Evolutionary conservation across 2,113 vertebrate genomes (phyloP).

Genomic region (Cyprinodon brontotheroides): DNA sequence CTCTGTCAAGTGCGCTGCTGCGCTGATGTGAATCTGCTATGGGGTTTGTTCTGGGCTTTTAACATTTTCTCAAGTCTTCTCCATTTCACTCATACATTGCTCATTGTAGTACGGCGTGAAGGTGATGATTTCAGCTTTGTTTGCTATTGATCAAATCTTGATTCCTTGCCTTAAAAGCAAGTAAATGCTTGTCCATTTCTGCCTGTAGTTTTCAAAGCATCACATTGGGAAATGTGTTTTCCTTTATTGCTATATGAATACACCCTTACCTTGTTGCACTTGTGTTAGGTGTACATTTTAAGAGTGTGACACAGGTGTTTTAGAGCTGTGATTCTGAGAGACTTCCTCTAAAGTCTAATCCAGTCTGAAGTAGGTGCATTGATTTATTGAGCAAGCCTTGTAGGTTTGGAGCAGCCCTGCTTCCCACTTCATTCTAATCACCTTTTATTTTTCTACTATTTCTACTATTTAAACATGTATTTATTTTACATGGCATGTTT

Average conservation of each 20-base stretch:
- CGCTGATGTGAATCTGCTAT: slow-evolving; percentile 37
- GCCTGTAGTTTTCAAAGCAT: background rate
- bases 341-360: slow-evolving; percentile 63
- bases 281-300: background rate
- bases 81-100: slow-evolving; percentile 47
- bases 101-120: slow-evolving; percentile 44
- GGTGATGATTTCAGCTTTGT: slow-evolving; percentile 15
- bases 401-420: slow-evolving; percentile 39
- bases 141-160: slow-evolving; percentile 9
- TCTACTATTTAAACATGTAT: too few relatives aligned
- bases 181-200: slow-evolving; percentile 19
- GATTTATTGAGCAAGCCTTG: slow-evolving; percentile 69
- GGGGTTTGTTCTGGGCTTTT: slow-evolving; percentile 46
- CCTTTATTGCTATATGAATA: slow-evolving; percentile 16
- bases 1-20: slow-evolving; percentile 37
- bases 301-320: slow-evolving; percentile 21
- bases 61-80: slow-evolving; percentile 30
- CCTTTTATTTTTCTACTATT: background rate
- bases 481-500: too few relatives aligned
- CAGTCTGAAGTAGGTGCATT: slow-evolving; percentile 57
- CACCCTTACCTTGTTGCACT: slow-evolving; percentile 1
- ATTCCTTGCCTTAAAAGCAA: slow-evolving; percentile 33
- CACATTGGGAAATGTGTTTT: slow-evolving; percentile 23
- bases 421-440: slow-evolving; percentile 45
- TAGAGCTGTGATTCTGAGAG: slow-evolving; percentile 14